Evolutionary conservation across 1,140 invertebrate genomes (phyloP).

Genomic region (Drosophila suzukii): DNA sequence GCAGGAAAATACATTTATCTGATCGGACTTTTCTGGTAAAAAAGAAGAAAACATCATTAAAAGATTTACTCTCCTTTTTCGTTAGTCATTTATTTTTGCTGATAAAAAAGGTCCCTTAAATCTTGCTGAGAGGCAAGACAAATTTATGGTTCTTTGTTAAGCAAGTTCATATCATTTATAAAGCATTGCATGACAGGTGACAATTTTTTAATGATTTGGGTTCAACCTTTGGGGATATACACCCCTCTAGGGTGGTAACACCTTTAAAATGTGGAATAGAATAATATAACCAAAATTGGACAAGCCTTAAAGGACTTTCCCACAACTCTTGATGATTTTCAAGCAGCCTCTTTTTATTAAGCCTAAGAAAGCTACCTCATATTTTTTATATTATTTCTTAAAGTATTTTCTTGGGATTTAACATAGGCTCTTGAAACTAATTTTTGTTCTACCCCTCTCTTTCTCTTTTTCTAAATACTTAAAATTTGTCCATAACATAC

Average conservation of each 20-base stretch:
- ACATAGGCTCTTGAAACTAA: constrained; percentile 30
- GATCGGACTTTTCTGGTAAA: constrained; percentile 9
- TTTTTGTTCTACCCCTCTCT: constrained; percentile 7
- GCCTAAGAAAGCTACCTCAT: not conserved
- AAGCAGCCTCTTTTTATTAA: too few species aligned
- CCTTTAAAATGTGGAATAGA: too few species aligned
- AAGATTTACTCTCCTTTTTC: constrained; percentile 22
- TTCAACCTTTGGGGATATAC: not conserved
- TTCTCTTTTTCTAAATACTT: not conserved
- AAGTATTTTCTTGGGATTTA: constrained; percentile 9
- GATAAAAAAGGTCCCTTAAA: constrained; percentile 16
- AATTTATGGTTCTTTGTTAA: constrained; percentile 23
- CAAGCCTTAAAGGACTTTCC: too few species aligned
- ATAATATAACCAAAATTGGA: too few species aligned
- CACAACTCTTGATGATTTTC: too few species aligned
- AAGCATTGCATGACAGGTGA: constrained; percentile 38
- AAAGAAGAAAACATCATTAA: not conserved
- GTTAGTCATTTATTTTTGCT: constrained; percentile 11
- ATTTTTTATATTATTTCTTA: not conserved
- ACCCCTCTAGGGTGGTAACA: not conserved
- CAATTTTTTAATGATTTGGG: constrained; percentile 38
- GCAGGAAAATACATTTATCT: constrained; percentile 27
- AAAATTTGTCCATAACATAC: constrained; percentile 43
- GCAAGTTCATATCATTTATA: constrained; percentile 43
- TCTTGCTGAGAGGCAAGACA: constrained; percentile 5